Percentiles rank a stretch among this genome's conserved stretches.
phyloP scores from a whole-genome alignment of 2,797 vertebrate species.

The Anabacerthia variegaticeps region DNA sequence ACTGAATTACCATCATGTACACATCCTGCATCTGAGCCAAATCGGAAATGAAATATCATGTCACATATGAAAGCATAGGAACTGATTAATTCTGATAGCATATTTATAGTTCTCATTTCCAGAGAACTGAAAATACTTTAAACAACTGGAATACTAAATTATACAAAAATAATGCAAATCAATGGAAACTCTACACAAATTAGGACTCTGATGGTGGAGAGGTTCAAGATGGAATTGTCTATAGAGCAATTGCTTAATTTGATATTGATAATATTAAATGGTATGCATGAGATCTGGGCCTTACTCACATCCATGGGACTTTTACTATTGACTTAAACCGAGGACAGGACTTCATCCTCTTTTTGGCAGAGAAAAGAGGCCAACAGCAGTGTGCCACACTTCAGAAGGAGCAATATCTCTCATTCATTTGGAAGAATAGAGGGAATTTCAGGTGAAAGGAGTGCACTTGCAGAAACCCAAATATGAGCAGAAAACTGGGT shows the following conservation, averaged over 20 bases:
- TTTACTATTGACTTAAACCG: neutral
- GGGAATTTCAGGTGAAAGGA: neutral
- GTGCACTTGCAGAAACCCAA: neutral
- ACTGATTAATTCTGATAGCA: constrained; percentile 35
- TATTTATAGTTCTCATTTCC: constrained; percentile 60
- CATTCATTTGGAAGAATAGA: neutral
- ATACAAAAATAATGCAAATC: neutral
- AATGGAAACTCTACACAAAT: neutral
- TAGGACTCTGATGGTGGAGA: neutral
- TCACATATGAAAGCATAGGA: neutral
- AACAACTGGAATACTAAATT: neutral
- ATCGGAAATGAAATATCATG: constrained; percentile 27
- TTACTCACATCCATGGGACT: neutral
- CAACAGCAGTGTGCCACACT: neutral
- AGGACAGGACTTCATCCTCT: neutral
- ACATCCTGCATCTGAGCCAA: constrained; percentile 9
- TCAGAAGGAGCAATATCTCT: neutral
- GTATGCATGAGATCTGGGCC: neutral
- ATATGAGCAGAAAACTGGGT: neutral
- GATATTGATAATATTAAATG: neutral
- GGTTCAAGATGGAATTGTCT: neutral
- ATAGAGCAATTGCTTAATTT: neutral
- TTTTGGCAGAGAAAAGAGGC: neutral
- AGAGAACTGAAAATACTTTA: constrained; percentile 7
- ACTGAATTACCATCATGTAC: constrained; percentile 2